Base-by-base conservation (phyloP, 2,888 invertebrate genomes). In the Adelphocoris suturalis region DNA sequence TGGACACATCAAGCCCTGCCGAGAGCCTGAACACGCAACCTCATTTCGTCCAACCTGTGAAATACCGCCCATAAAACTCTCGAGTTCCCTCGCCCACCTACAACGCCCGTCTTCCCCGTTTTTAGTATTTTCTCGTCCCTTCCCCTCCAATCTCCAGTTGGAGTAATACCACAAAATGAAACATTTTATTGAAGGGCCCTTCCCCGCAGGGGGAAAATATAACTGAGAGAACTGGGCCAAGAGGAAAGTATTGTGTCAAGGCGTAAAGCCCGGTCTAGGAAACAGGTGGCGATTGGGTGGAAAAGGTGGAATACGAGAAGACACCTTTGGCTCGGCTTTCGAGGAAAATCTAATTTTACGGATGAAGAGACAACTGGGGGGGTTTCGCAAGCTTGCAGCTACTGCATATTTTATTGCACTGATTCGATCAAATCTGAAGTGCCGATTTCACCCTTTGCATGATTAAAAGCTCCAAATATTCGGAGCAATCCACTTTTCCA, bases 321-420 rank as follows among this genome's bases (percentile, higher is more conserved):
- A 16, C 16, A n/a, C 28, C 78, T 28, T n/a, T n/a, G 37, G 12
- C 78, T 78, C 78, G 28, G 16, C 16, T 46, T 46, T 46, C 78
- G 78, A 78, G 78, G 75, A 78, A 61, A 78, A 78, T 78, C 78
- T 78, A 78, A 78, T 78, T 78, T 78, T 78, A 78, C 27, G 78
- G 78, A 11, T 28, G 78, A 78, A 28, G 37, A 78, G 78, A 27
- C 28, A 78, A 78, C 78, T 78, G 4, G 78, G 78, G 16, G 78
- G n/a, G 28, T 3, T n/a, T 28, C 14, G 78, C 28, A 78, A 9
- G n/a, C 28, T 28, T 46, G 78, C 28, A 78, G 9, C 78, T 46
- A 11, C 28, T 78, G 28, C 78, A 78, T 78, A 78, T 27, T 78
- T 78, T 11, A 78, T 78, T 46, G 78, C 61, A 19, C 61, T 61